phyloP scores from a whole-genome alignment of 2,113 vertebrate species.

The Chauna torquata region DNA sequence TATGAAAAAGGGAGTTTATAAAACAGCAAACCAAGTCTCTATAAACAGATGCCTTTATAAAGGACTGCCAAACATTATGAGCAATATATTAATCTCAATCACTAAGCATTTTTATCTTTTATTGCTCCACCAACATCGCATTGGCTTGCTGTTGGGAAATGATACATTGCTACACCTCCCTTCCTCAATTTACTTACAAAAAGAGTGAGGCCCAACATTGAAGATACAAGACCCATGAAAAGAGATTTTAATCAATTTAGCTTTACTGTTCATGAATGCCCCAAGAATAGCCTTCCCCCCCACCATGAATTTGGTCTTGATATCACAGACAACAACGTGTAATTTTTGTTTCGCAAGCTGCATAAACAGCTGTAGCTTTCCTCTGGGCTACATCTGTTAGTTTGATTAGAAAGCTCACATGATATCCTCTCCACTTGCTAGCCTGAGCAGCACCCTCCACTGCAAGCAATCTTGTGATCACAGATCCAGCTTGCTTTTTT shows the following conservation, averaged over 20 bases:
- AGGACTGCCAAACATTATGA: neutral
- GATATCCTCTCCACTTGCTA: neutral
- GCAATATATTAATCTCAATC: neutral
- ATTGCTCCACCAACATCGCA: neutral
- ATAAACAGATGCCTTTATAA: neutral
- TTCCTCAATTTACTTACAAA: neutral
- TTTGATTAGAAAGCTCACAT: neutral
- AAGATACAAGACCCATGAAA: neutral
- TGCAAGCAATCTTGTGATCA: neutral
- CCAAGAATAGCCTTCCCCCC: neutral
- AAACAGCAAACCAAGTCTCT: neutral
- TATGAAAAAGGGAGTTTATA: neutral
- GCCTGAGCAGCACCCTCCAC: neutral
- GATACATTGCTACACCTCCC: neutral
- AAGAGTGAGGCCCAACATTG: neutral
- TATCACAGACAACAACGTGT: neutral
- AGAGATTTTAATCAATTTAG: neutral
- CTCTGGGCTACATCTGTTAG: neutral
- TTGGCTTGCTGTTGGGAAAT: neutral
- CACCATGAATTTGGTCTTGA: neutral
- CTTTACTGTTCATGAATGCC: neutral
- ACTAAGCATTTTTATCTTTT: neutral
- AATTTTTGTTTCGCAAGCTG: neutral
- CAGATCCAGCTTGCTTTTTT: neutral
- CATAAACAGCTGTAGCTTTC: constrained; percentile 18